Evolutionary conservation across 2,113 vertebrate species (phyloP), one percentile per base, ranked within the genome.

Genomic region (Oryzias curvinotus): DNA sequence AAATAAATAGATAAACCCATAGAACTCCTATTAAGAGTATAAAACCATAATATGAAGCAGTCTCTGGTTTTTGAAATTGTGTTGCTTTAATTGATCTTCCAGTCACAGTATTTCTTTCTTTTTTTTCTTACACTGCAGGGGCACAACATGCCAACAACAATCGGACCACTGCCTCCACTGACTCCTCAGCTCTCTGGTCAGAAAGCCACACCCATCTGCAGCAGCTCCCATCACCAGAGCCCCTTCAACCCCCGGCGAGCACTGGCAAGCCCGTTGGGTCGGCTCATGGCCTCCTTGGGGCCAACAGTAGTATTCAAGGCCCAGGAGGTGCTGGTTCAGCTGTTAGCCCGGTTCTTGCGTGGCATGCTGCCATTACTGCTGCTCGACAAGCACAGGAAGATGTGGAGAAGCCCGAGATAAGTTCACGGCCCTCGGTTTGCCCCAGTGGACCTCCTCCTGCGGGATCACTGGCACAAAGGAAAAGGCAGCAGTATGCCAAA

Each of bases 401-500:
- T 21, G 36, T 14, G 13, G 69, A 52, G 36, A 83, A 75, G 54
- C 79, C 80, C 1, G 91, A 92, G 66, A 90, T 93, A 89, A 95
- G 87, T 8, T 79, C 89, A 63, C 80, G 82, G 58, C 82, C 82
- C 28, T 57, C 87, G 0, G 78, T 82, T 26, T 81, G 81, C 57
- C 66, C 78, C 50, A 67, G 76, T 23, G 81, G 66, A 42, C 46
- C 72, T 1, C 91, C 92, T 75, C 94, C 95, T 69, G 93, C 91
- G 64, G 95, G 95, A 82, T 94, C 95, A 68, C 92, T 98, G 85
- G 95, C 96, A 66, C 96, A 98, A 93, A 96, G 94, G 92, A 98
- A 98, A 93, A 94, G 96, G 84, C 96, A 96, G 92, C 96, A 98
- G 91, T 98, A 98, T 16, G 94, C 96, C 90, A 99, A 99, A 92